Percentiles rank a stretch among this genome's conserved stretches.
Conservation (phyloP, 2,888 invertebrate genomes). For the Dryobota labecula region DNA sequence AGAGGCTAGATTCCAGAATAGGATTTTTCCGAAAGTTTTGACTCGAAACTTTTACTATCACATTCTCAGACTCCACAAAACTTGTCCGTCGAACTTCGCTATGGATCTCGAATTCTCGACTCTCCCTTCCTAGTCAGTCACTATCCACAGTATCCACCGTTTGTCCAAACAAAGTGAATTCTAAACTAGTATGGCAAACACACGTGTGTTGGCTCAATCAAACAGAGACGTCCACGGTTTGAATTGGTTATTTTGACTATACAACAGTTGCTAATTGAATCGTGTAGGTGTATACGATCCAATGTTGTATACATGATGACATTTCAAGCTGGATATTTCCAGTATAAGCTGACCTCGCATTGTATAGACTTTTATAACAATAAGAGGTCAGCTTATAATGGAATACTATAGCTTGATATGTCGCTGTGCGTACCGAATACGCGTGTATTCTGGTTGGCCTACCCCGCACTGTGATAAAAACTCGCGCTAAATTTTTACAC, state of each 20-base stretch:
- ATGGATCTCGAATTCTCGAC: slow-evolving; percentile 6
- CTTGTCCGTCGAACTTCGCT: slow-evolving; percentile 31
- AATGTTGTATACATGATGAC: slow-evolving; percentile 11
- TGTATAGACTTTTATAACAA: background rate
- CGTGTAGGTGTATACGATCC: slow-evolving; percentile 45
- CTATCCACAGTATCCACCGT: slow-evolving; percentile 26
- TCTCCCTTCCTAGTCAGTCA: slow-evolving; percentile 45
- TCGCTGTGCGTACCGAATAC: background rate
- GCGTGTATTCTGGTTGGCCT: slow-evolving; percentile 44
- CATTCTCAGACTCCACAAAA: slow-evolving; percentile 20
- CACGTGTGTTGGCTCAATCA: slow-evolving; percentile 59
- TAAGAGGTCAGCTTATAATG: background rate
- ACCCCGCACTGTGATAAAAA: no score
- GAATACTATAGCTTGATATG: background rate
- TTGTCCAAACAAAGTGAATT: slow-evolving; percentile 66
- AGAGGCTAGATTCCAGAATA: background rate
- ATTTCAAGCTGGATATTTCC: background rate
- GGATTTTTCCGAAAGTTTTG: background rate
- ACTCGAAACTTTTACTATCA: slow-evolving; percentile 25
- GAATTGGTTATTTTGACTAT: slow-evolving; percentile 68
- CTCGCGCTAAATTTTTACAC: no score
- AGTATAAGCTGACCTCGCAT: background rate
- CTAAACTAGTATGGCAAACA: slow-evolving; percentile 66
- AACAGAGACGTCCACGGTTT: slow-evolving; percentile 59
- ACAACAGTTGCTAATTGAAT: slow-evolving; percentile 73